Conservation (phyloP, 2,888 invertebrate species). For the Cephus nigrinus region DNA sequence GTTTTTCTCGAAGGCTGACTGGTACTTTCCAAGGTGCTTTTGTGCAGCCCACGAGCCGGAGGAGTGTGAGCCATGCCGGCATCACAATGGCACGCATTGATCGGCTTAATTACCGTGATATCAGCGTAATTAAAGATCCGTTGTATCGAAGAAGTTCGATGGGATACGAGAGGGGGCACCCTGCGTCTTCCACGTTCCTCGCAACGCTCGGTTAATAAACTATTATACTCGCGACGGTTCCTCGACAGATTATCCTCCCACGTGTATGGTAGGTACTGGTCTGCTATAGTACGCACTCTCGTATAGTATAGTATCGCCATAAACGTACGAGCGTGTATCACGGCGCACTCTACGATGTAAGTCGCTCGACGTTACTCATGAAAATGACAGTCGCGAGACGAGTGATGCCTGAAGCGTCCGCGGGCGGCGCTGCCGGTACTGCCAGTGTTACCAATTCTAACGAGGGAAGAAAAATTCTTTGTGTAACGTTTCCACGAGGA, state of each 20-base stretch:
- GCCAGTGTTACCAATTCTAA: neutral
- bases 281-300: neutral
- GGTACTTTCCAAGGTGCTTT: slow-evolving; percentile 7
- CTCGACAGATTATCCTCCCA: neutral
- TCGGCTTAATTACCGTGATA: slow-evolving; percentile 64
- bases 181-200: slow-evolving; percentile 36
- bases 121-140: slow-evolving; percentile 62
- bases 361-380: neutral
- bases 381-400: neutral
- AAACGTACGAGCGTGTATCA: neutral
- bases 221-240: slow-evolving; percentile 34
- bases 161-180: slow-evolving; percentile 13
- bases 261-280: neutral
- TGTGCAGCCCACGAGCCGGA: slow-evolving; percentile 1
- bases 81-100: slow-evolving; percentile 59
- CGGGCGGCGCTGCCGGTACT: neutral
- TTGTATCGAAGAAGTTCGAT: slow-evolving; percentile 42
- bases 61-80: slow-evolving; percentile 25
- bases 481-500: neutral
- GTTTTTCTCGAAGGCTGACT: neutral
- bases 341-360: neutral
- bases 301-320: neutral
- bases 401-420: neutral
- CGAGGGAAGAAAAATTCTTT: neutral
- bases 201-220: slow-evolving; percentile 51